Conservation (phyloP, 2,113 vertebrate genomes). For the Caranx ignobilis region DNA sequence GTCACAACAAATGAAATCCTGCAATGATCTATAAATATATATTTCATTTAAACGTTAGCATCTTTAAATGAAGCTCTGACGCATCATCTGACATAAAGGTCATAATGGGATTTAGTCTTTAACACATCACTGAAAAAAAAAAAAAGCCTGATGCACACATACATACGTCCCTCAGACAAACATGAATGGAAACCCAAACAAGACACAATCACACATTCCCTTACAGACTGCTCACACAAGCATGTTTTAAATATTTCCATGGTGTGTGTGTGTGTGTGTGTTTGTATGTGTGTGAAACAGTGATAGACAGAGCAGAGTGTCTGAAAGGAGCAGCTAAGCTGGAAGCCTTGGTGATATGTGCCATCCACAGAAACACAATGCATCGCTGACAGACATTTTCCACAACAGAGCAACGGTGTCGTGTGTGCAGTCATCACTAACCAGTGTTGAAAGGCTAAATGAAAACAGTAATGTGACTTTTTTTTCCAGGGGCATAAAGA, state of each 20-base stretch:
- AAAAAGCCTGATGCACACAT: neutral
- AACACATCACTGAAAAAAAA: neutral
- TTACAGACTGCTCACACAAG: neutral
- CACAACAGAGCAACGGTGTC: conserved; percentile 53
- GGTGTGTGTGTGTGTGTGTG: neutral
- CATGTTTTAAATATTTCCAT: conserved; percentile 36
- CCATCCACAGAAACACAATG: conserved; percentile 54
- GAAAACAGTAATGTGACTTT: neutral
- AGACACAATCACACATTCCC: conserved; percentile 41
- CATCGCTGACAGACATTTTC: conserved; percentile 69
- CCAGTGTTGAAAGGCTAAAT: conserved; percentile 15
- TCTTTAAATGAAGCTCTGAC: neutral
- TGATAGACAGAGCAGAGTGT: neutral
- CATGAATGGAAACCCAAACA: conserved; percentile 24
- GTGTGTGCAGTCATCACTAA: conserved; percentile 51
- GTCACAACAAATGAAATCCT: too few species aligned
- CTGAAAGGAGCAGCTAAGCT: conserved; percentile 15
- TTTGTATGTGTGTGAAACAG: neutral
- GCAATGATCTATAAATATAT: too few species aligned
- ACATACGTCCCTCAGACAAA: neutral
- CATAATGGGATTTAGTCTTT: neutral
- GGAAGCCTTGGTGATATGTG: conserved; percentile 48
- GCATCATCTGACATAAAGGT: neutral
- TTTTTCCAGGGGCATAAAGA: neutral
- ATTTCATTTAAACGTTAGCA: neutral